A percentile compares a stretch with the other conserved stretches of the same genome.
phyloP scores from a whole-genome alignment of 2,113 vertebrate species.

The Strix aluco region DNA sequence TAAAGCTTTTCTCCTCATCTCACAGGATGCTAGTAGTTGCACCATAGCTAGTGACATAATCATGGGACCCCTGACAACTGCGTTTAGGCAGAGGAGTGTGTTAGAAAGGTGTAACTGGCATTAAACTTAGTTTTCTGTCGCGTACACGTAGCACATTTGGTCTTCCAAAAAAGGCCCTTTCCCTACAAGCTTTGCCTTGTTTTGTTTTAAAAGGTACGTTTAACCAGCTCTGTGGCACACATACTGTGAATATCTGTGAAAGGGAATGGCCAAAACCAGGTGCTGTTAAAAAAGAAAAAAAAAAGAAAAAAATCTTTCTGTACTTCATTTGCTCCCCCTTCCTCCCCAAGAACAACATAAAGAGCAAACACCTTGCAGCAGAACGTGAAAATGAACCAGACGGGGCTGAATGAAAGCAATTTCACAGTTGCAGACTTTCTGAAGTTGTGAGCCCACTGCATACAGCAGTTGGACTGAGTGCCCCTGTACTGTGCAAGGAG shows the following conservation, averaged over 20 bases:
- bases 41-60: not conserved
- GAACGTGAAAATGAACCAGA: not conserved
- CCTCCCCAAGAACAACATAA: not conserved
- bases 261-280: not conserved
- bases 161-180: not conserved
- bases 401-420: not conserved
- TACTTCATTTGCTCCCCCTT: not conserved
- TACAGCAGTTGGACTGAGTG: not conserved
- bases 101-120: not conserved
- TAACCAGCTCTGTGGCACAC: not conserved
- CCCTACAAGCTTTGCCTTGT: not conserved
- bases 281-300: not conserved
- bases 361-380: not conserved
- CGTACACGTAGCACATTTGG: not conserved
- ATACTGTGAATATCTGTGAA: not conserved
- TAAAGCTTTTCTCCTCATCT: not conserved
- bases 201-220: not conserved
- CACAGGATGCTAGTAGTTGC: not conserved
- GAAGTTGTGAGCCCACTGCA: rapidly evolving
- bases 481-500: not conserved
- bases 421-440: not conserved
- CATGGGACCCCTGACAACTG: not conserved
- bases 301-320: not conserved
- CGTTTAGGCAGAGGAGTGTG: not conserved
- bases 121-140: not conserved